Conservation (phyloP, 2,113 vertebrate species). For the Lota lota region DNA sequence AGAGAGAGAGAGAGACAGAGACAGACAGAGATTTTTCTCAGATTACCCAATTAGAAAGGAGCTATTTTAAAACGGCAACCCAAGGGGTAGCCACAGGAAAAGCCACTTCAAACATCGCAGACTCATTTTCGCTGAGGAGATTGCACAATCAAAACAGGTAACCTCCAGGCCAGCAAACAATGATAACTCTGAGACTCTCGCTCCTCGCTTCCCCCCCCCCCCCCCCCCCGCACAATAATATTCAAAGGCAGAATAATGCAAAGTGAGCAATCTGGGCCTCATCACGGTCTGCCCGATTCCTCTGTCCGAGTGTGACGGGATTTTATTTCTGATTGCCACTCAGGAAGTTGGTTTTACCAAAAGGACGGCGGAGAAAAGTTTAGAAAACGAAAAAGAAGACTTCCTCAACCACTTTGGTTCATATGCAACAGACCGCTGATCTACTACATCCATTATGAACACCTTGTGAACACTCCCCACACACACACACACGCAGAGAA, state of each 20-base stretch:
- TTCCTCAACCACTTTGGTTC: neutral
- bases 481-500: constrained; percentile 13
- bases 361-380: too few relatives aligned
- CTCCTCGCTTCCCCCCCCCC: neutral
- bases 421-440: constrained; percentile 40
- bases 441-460: constrained; percentile 50
- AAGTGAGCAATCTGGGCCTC: constrained; percentile 29
- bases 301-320: neutral
- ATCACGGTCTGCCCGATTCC: constrained; percentile 15
- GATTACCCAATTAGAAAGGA: constrained; percentile 62
- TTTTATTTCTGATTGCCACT: constrained; percentile 20
- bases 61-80: constrained; percentile 51
- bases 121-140: constrained; percentile 29
- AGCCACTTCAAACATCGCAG: constrained; percentile 42
- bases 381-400: neutral
- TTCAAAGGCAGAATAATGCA: constrained; percentile 12
- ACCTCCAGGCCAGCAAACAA: constrained; percentile 32
- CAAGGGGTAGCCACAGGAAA: constrained; percentile 36
- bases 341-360: constrained; percentile 29
- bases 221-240: constrained; percentile 24
- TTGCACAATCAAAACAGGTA: constrained; percentile 47
- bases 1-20: too few relatives aligned
- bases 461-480: constrained; percentile 3
- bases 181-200: constrained; percentile 10
- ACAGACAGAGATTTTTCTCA: constrained; percentile 6